Evolutionary conservation across 2,888 invertebrate genomes (phyloP).

Genomic region (Caenorhabditis doughertyi): DNA sequence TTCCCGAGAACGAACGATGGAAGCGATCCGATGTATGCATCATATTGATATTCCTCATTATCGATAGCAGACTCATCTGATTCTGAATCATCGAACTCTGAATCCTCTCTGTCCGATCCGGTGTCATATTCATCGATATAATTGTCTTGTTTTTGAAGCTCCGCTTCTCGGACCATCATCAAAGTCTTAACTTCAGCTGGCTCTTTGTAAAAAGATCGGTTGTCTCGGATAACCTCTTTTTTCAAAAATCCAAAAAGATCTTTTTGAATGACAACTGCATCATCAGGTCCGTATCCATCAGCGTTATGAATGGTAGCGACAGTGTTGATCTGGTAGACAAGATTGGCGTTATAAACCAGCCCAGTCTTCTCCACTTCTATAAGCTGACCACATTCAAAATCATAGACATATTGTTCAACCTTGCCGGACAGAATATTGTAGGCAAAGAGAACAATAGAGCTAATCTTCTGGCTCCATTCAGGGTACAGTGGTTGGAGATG

Average conservation of each 20-base stretch:
- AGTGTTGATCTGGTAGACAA: too few relatives aligned
- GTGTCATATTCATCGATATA: not conserved
- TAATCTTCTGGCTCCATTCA: not conserved
- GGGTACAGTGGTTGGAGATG: not conserved
- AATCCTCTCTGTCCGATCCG: too few relatives aligned
- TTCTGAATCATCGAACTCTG: not conserved
- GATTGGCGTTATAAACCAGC: not conserved
- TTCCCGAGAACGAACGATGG: too few relatives aligned
- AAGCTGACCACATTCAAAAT: not conserved
- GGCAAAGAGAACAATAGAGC: not conserved
- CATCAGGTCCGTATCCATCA: not conserved
- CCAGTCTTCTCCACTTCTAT: not conserved
- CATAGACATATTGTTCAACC: not conserved
- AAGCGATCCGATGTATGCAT: not conserved
- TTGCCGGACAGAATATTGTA: not conserved
- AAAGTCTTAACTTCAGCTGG: not conserved
- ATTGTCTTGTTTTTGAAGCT: not conserved
- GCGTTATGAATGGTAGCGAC: not conserved
- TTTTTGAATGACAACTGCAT: not conserved
- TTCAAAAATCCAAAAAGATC: not conserved
- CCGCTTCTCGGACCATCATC: not conserved
- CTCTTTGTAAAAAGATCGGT: not conserved
- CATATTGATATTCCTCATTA: not conserved
- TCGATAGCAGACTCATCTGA: not conserved
- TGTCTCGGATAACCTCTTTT: not conserved